These are phyloP conservation scores for Aporrectodea caliginosa DNA, from an alignment of 1,140 invertebrate genomes.

Conservation along the genomic window DNA sequence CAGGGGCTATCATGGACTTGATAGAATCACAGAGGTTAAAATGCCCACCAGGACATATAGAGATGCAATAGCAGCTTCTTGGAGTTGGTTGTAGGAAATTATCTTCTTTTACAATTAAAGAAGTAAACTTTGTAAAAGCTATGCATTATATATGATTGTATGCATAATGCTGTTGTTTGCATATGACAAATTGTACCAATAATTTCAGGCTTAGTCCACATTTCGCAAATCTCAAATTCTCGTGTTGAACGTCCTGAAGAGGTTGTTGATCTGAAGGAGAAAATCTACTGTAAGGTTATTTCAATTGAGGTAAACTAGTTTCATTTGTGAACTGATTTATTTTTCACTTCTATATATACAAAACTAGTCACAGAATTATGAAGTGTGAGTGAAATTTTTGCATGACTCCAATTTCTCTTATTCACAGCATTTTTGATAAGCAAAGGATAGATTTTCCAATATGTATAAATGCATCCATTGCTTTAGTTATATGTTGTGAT, in stretches of 20 bases:
- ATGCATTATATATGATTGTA: neutral
- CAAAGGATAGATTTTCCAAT: too few species aligned
- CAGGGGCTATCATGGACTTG: neutral
- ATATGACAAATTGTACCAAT: neutral
- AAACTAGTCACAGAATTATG: too few species aligned
- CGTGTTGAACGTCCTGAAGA: slow-evolving; percentile 50
- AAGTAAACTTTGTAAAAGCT: neutral
- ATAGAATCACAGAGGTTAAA: neutral
- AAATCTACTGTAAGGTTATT: slow-evolving; percentile 52
- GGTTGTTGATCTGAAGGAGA: slow-evolving; percentile 45
- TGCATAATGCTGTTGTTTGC: neutral
- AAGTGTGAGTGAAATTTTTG: too few species aligned
- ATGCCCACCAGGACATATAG: too few species aligned
- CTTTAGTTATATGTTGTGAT: too few species aligned
- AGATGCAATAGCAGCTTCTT: too few species aligned
- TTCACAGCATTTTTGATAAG: too few species aligned
- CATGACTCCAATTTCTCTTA: too few species aligned
- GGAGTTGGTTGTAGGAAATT: neutral
- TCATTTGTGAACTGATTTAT: too few species aligned
- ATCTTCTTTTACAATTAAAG: neutral
- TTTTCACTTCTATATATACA: too few species aligned
- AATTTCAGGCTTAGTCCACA: slow-evolving; percentile 49
- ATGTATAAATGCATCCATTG: too few species aligned
- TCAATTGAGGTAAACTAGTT: slow-evolving; percentile 43
- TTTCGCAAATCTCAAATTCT: slow-evolving; percentile 48